Conservation (phyloP, 2,797 vertebrate species). For the Pampus argenteus region DNA sequence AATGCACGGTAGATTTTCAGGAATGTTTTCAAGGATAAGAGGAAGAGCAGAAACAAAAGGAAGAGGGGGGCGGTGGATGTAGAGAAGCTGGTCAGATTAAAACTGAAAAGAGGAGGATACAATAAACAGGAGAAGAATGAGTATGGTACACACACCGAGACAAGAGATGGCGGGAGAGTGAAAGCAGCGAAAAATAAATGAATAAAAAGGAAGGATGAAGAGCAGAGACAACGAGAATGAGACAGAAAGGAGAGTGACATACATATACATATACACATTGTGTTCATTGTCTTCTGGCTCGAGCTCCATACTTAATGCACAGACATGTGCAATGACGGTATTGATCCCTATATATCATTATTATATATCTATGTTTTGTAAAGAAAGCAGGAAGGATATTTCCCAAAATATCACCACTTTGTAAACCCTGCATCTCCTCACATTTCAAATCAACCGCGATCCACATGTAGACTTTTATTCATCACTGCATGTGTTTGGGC, state of each 20-base stretch:
- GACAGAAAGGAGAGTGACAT: background rate
- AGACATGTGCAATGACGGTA: no score
- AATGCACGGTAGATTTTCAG: constrained; percentile 45
- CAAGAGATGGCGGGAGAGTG: background rate
- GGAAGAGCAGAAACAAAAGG: background rate
- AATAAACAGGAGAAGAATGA: background rate
- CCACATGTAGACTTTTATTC: background rate
- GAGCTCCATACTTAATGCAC: no score
- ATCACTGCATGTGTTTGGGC: background rate
- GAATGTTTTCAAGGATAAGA: constrained; percentile 28
- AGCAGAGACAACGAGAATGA: background rate
- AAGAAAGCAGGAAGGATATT: no score
- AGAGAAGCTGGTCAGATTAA: background rate
- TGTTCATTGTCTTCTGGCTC: no score
- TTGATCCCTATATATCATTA: no score
- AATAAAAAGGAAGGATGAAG: background rate
- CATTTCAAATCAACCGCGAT: background rate
- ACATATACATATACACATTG: no score
- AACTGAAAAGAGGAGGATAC: background rate
- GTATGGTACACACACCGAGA: background rate
- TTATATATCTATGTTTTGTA: no score
- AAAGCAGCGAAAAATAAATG: background rate
- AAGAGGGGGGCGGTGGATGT: background rate
- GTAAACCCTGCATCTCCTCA: background rate
- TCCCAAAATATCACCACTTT: background rate